A percentile compares a stretch with the other conserved stretches of the same genome.
These are phyloP conservation scores for Callopanchax toddi DNA, from an alignment of 2,113 vertebrate genomes.

Conservation along the genomic window DNA sequence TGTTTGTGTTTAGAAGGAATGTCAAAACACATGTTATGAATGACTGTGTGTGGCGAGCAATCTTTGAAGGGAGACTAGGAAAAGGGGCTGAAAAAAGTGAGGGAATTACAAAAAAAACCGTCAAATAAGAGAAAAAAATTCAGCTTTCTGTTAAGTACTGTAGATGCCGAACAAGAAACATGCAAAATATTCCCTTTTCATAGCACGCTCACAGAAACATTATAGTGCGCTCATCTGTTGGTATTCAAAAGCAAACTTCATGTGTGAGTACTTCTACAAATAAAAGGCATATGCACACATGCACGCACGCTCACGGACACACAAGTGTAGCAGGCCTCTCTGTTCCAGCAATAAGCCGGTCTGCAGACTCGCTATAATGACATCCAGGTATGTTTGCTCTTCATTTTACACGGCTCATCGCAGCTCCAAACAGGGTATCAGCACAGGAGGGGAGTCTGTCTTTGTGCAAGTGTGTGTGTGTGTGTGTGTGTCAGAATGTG, in stretches of 20 bases:
- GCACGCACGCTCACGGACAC: conserved; percentile 5
- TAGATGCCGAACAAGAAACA: background rate
- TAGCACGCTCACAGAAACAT: conserved; percentile 1
- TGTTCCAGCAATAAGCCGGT: conserved; percentile 48
- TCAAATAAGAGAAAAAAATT: background rate
- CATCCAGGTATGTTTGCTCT: conserved; percentile 79
- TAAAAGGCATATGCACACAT: conserved; percentile 44
- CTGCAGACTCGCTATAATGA: conserved; percentile 68
- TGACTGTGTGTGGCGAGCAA: conserved; percentile 49
- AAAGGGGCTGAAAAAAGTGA: background rate
- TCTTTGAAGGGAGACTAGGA: conserved; percentile 13
- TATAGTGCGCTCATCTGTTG: background rate
- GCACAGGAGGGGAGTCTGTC: background rate
- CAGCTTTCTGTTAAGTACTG: background rate
- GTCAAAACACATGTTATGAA: conserved; percentile 75
- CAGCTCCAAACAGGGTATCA: conserved; percentile 63
- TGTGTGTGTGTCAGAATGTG: conserved; percentile 9
- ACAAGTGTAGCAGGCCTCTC: conserved; percentile 19
- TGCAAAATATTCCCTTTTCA: background rate
- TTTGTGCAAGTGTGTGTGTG: conserved; percentile 8
- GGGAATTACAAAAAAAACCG: background rate
- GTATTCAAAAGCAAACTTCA: background rate
- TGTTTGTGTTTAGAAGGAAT: conserved; percentile 65
- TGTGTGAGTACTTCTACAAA: conserved; percentile 25
- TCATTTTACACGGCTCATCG: conserved; percentile 76